Evolutionary conservation across 2,113 vertebrate genomes (phyloP).

Genomic region (Seriola quinqueradiata): DNA sequence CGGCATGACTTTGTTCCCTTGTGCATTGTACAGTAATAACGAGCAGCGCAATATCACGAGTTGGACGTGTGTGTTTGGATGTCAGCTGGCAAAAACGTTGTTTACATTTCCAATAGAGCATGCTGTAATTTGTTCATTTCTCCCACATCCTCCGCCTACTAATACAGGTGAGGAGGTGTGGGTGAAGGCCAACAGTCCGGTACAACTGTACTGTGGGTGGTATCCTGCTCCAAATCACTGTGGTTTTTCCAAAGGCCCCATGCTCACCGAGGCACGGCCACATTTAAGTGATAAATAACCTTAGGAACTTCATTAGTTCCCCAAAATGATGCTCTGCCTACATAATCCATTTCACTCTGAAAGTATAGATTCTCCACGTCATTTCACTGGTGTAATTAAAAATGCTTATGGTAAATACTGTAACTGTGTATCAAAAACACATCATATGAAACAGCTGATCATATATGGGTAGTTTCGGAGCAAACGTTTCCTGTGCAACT

Average conservation of each 20-base stretch:
- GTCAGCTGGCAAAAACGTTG: slow-evolving; percentile 11
- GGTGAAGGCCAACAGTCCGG: slow-evolving; percentile 33
- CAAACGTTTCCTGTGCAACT: not conserved
- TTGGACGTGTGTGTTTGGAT: slow-evolving; percentile 2
- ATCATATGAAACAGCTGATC: not conserved
- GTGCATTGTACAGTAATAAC: not conserved
- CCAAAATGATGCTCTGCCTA: not conserved
- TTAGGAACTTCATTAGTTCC: not conserved
- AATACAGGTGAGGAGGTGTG: slow-evolving; percentile 45
- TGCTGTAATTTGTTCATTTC: slow-evolving; percentile 40
- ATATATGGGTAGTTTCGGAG: not conserved
- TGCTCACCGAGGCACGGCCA: not conserved
- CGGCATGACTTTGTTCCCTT: not conserved
- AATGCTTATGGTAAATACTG: not conserved
- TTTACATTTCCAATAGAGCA: slow-evolving; percentile 34
- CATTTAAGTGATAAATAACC: slow-evolving; percentile 1
- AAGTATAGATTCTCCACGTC: not conserved
- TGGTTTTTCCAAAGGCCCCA: not conserved
- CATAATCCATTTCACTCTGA: not conserved
- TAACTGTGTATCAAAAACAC: not conserved
- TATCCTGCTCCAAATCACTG: not conserved
- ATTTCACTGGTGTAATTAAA: not conserved
- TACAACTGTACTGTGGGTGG: slow-evolving; percentile 28
- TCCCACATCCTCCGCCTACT: slow-evolving; percentile 47
- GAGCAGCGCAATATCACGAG: not conserved